Evolutionary conservation across 2,113 vertebrate species (phyloP).

Genomic region (Nerophis ophidion): DNA sequence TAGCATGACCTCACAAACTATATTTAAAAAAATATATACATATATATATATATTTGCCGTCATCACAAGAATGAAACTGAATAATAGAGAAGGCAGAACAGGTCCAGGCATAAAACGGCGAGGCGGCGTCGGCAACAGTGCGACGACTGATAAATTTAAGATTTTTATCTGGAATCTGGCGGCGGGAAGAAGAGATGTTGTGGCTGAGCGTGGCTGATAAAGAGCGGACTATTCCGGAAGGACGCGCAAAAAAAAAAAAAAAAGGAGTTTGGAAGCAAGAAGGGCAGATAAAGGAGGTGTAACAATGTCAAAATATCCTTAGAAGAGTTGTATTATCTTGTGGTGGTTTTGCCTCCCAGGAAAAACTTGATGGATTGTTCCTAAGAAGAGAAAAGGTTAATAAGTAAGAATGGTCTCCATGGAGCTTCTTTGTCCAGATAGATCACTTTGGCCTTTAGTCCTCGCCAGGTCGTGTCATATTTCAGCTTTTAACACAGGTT

Average conservation of each 20-base stretch:
- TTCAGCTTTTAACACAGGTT: background rate
- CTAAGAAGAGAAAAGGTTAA: conserved; percentile 2
- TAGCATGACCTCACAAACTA: conserved; percentile 18
- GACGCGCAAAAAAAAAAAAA: conserved; percentile 13
- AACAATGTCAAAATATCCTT: conserved; percentile 27
- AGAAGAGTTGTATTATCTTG: conserved; percentile 20
- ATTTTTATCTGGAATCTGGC: conserved; percentile 59
- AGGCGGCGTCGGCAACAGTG: conserved; percentile 41
- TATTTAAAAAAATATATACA: background rate
- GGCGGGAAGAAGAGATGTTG: conserved; percentile 30
- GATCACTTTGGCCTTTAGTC: conserved; percentile 25
- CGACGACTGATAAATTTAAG: conserved; percentile 68
- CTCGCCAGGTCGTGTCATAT: conserved; percentile 15
- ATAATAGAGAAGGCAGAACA: conserved; percentile 47
- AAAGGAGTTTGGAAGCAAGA: conserved; percentile 8
- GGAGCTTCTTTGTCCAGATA: conserved; percentile 28
- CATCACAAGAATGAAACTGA: conserved; percentile 32
- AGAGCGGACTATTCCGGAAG: conserved; percentile 24
- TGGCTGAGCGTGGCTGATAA: conserved; percentile 16
- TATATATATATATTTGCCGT: conserved; percentile 14
- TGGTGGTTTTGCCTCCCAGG: conserved; percentile 37
- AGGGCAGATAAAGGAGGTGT: conserved; percentile 14
- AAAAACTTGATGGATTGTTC: too few relatives aligned
- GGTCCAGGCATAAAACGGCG: conserved; percentile 33
- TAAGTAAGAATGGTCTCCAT: conserved; percentile 22